phyloP scores from a whole-genome alignment of 1,140 invertebrate genomes.

The Drosophila guanche region DNA sequence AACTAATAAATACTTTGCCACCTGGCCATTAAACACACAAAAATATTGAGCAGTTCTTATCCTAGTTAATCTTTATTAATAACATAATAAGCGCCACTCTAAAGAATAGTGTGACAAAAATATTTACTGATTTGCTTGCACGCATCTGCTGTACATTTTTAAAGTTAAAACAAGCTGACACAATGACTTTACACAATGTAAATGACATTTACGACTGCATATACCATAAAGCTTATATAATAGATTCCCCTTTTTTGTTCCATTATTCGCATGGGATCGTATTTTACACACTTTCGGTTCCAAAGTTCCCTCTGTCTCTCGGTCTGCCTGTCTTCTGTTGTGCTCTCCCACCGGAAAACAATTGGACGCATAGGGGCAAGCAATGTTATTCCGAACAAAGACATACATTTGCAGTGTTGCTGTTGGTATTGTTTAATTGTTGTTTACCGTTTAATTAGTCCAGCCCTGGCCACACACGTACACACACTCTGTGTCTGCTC shows the following conservation, averaged over 20 bases:
- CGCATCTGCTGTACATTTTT: conserved; percentile 60
- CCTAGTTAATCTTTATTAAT: neutral
- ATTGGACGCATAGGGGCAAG: too few species aligned
- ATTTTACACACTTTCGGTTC: conserved; percentile 10
- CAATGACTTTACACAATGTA: conserved; percentile 18
- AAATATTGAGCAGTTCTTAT: neutral
- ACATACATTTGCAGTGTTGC: conserved; percentile 29
- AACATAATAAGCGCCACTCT: too few species aligned
- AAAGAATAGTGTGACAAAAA: too few species aligned
- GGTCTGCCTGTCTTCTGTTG: too few species aligned
- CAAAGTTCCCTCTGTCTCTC: conserved; percentile 5
- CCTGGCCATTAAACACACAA: conserved; percentile 10
- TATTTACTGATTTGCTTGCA: neutral
- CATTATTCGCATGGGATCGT: conserved; percentile 26
- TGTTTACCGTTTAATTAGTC: conserved; percentile 44
- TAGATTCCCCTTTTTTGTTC: conserved; percentile 10
- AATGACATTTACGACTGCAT: conserved; percentile 9
- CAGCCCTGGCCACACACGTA: neutral
- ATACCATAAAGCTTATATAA: conserved; percentile 32
- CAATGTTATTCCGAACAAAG: conserved; percentile 31
- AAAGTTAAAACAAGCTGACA: conserved; percentile 16
- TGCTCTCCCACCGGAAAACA: neutral
- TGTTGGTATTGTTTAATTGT: conserved; percentile 34
- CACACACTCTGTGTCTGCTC: neutral
- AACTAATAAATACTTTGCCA: conserved; percentile 12